Conservation (phyloP, 2,888 invertebrate genomes). For the Eugnorisma glareosa region DNA sequence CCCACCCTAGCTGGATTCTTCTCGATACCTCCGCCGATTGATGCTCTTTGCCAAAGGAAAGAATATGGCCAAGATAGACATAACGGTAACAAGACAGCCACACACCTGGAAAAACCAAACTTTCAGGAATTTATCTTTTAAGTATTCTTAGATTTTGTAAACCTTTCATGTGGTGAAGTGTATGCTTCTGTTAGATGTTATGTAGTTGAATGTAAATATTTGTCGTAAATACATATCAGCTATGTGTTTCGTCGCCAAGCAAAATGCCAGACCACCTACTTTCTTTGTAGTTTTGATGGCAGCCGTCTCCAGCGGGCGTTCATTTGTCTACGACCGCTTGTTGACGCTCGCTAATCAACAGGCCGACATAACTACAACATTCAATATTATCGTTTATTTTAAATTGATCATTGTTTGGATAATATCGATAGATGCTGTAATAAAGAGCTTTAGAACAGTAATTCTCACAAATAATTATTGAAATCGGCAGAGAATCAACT, state of each 20-base stretch:
- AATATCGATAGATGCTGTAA: not conserved
- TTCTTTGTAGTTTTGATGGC: slow-evolving; percentile 77
- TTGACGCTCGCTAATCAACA: slow-evolving; percentile 76
- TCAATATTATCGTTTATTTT: slow-evolving; percentile 19
- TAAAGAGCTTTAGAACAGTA: not conserved
- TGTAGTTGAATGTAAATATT: slow-evolving; percentile 39
- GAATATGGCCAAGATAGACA: too few species aligned
- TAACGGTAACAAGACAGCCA: too few species aligned
- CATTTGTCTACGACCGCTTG: slow-evolving; percentile 75
- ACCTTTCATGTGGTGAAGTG: slow-evolving; percentile 13
- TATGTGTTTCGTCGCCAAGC: slow-evolving; percentile 57
- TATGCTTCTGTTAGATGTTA: slow-evolving; percentile 27
- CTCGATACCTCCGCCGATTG: too few species aligned
- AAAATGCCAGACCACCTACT: slow-evolving; percentile 72
- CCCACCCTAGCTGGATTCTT: too few species aligned
- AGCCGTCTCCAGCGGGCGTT: slow-evolving; percentile 70
- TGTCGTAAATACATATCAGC: slow-evolving; percentile 50
- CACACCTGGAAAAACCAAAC: not conserved
- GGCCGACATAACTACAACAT: slow-evolving; percentile 52
- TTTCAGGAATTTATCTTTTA: not conserved
- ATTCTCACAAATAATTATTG: not conserved
- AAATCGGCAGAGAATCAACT: not conserved
- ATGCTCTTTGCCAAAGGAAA: too few species aligned
- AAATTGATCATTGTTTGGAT: slow-evolving; percentile 16
- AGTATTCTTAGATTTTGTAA: slow-evolving; percentile 25